Base-by-base conservation (phyloP, 2,888 invertebrate species). In the Eilema caniola region DNA sequence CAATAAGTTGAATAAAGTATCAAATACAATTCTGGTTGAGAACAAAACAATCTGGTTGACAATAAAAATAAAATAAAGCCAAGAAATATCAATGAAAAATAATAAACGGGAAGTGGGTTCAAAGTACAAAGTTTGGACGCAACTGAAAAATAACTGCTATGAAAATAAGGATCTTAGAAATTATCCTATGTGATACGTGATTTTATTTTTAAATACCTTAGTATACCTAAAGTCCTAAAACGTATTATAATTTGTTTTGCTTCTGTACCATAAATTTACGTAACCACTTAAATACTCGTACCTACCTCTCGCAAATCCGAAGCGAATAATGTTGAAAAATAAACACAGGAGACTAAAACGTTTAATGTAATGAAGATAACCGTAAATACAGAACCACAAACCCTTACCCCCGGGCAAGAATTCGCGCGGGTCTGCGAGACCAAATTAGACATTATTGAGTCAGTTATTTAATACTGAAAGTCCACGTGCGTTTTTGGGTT, bases 401-500 rank as follows among this genome's bases (percentile, higher is more conserved):
- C 84, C 86, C 80, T 83, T 79, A 82, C 78, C 84, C 80, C 73
- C 74, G 76, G 79, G 78, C 81, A 81, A 87, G 88, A 85, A 88
- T 89, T 84, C 86, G 82, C 81, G 78, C 80, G 79, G 83, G 80
- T 81, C 78, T 75, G 75, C 69, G 60, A 66, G 70, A 78, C 90
- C 86, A 92, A 92, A 93, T 92, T 91, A 90, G 89, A 91, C 88
- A 87, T 88, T 91, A 93, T 93, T 95, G 94, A 94, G 92, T 94
- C 94, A 94, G 95, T 93, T 95, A 95, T 94, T 94, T 93, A 92
- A 93, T 92, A 90, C 84, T 82, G 80, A 85, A 89, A 88, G 72
- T 72, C 92, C 93, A 93, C 93, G 93, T 94, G 92, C 93, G 93
- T 95, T 95, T 94, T 94, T 93, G 93, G 83, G 91, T 93, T 94